Base-by-base conservation (phyloP, 2,113 vertebrate genomes). In the Hippocampus mohnikei region DNA sequence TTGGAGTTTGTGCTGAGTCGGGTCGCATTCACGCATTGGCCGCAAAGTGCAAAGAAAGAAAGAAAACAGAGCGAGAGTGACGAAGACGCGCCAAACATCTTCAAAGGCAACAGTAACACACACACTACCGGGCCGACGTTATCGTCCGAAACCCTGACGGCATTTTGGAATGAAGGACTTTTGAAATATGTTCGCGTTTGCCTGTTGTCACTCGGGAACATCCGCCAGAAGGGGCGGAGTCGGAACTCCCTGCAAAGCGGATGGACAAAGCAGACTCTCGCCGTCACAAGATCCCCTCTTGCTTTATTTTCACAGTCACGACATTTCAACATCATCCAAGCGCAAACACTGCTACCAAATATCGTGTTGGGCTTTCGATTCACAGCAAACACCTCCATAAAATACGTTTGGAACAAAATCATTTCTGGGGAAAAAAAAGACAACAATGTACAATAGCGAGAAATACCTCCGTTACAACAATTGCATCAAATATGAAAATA, bases 311-410 rank as follows among this genome's bases (percentile, higher is more conserved):
- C 67, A 62, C 78, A 71, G 62, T 76, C 71, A 72, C 84, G 70
- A 68, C 81, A 88, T 81, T 77, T 83, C 83, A 74, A 88, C 86
- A 93, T 94, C 83, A 90, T 93, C 67, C 84, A 91, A 94, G 95
- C 96, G 95, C 93, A 96, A 96, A 95, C 95, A 96, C 84, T 86
- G 92, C 92, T 97, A 97, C 91, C 96, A 96, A 97, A 96, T 88
- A 87, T 84, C 23, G 83, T 94, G 33, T 93, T 92, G 87, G 95
- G 88, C 89, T 90, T 11, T 90, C 91, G 87, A 91, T 90, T 91
- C 94, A 97, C 95, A 94, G 92, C 91, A 91, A 94, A 94, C 94
- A 92, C 93, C 90, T 94, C 89, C 87, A 90, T 93, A 91, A 13
- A 92, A 92, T 88, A 94, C 93, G 93, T 93, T 90, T 91, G 87